phyloP scores from a whole-genome alignment of 1,140 invertebrate genomes.

The Bombus waltoni region DNA sequence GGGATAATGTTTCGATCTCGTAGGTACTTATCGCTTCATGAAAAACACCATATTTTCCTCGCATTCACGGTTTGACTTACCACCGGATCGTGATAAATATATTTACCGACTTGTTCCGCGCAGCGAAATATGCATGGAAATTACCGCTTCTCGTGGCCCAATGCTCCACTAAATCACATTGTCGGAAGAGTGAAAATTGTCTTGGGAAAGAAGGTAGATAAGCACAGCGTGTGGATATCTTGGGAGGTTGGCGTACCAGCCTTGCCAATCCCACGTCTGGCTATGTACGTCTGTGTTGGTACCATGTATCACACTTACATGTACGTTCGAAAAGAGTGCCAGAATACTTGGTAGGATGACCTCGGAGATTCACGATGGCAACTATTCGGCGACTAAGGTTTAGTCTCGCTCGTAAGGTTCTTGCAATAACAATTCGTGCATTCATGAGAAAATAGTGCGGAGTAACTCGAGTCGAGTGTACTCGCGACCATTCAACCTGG shows the following conservation, averaged over 20 bases:
- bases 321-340: not conserved
- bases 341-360: slow-evolving; percentile 55
- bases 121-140: slow-evolving; percentile 60
- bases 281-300: not conserved
- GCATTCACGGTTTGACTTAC: slow-evolving; percentile 19
- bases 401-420: not conserved
- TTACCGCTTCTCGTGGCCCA: slow-evolving; percentile 47
- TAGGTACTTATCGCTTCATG: not conserved
- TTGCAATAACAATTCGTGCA: not conserved
- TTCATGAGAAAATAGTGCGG: not conserved
- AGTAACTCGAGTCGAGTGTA: not conserved
- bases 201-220: slow-evolving; percentile 63
- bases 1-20: not conserved
- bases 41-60: slow-evolving; percentile 20
- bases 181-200: slow-evolving; percentile 69
- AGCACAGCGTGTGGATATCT: slow-evolving; percentile 47
- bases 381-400: slow-evolving; percentile 27
- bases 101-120: slow-evolving; percentile 31
- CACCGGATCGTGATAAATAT: slow-evolving; percentile 39
- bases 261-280: slow-evolving; percentile 45
- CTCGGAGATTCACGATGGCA: slow-evolving; percentile 19
- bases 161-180: slow-evolving; percentile 65
- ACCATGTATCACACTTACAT: not conserved
- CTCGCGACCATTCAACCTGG: not conserved
- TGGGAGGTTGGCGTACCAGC: slow-evolving; percentile 52